Evolutionary conservation across 2,113 vertebrate genomes (phyloP), one percentile per base, ranked within the genome.

Genomic region (Trogon melanurus): DNA sequence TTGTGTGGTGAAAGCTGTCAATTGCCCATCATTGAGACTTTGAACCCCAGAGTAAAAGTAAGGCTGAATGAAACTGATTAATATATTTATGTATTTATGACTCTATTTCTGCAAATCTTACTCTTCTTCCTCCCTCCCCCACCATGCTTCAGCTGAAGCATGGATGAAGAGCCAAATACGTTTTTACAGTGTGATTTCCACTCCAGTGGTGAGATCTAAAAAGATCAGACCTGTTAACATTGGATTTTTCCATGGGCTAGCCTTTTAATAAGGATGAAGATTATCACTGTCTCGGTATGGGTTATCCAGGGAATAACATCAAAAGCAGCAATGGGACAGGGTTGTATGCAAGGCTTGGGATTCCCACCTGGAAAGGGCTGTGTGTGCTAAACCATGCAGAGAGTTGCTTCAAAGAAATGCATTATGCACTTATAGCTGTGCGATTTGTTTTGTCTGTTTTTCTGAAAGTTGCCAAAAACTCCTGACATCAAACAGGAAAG

Each of bases 71-170:
- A 84, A 60, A 62, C 11, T 73, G 16, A 26, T 95, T 71, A 29
- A 65, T 76, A 14, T 18, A 34, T 93, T 86, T 91, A 79, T 67
- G 45, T 18, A 34, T 93, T 86, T 91, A 79, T 67, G 45, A 23
- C 25, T 14, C 14, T 75, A 4, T 71, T 32, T 71, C 27, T 85
- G 41, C n/a, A 80, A 80, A 66, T 72, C 32, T 62, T 75, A 26
- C 9, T 38, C 34, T 32, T 11, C 30, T 36, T 21, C 29, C 15
- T 5, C 0, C 3, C 9, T 2, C 1, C 30, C 18, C 6, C 47
- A 1, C 36, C 36, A 0, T 64, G 57, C 34, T 82, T 85, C 65
- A 79, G 19, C 61, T 81, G 66, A 89, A 87, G 60, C 44, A 57
- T 22, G 20, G 47, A 34, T 69, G 53, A 89, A 64, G 29, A 85